A percentile compares a stretch with the other conserved stretches of the same genome.
Conservation (phyloP, 2,113 vertebrate species). For the Antechinus flavipes region DNA sequence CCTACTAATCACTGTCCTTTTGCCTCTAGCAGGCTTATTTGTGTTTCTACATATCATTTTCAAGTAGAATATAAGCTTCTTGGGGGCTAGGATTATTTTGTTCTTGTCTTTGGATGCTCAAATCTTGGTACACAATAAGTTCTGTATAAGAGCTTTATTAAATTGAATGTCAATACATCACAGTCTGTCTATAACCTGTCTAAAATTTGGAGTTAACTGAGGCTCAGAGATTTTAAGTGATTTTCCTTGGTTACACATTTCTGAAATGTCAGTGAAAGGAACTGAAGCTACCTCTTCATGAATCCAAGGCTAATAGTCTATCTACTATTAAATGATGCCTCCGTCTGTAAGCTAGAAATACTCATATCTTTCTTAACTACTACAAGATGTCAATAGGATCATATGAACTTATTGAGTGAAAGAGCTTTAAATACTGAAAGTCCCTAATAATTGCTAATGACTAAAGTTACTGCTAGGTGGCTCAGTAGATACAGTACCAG, state of each 20-base stretch:
- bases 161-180: neutral
- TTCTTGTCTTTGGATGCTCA: neutral
- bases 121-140: neutral
- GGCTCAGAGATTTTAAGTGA: neutral
- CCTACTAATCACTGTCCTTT: no score
- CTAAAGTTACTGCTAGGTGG: neutral
- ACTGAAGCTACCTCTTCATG: neutral
- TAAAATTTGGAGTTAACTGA: neutral
- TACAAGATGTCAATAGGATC: neutral
- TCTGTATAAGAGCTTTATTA: neutral
- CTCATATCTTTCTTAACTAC: neutral
- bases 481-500: no score
- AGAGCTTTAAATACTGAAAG: neutral
- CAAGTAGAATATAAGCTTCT: neutral
- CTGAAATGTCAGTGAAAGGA: neutral
- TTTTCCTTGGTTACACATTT: neutral
- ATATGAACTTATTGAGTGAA: neutral
- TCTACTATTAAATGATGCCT: neutral
- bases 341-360: neutral
- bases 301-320: neutral
- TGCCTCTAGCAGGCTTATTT: no score
- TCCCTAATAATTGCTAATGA: neutral
- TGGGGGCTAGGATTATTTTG: neutral
- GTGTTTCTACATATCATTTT: neutral
- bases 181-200: neutral